phyloP scores from a whole-genome alignment of 2,113 vertebrate species.

The Xiphorhynchus elegans region DNA sequence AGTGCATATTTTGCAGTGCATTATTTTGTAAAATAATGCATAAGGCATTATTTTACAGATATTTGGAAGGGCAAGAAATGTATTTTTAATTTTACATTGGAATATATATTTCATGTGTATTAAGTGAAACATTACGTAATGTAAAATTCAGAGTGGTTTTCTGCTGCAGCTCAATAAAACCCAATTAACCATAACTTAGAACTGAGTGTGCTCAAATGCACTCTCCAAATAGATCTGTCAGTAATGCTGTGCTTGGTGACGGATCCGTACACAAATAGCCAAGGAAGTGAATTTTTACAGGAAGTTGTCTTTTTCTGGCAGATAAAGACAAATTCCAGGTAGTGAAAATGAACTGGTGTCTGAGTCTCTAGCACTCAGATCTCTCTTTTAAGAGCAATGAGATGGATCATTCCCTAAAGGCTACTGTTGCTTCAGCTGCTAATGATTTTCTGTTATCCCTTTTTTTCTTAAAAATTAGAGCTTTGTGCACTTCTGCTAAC shows the following conservation, averaged over 20 bases:
- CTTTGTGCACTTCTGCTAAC: conserved; percentile 36
- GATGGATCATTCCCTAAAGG: conserved; percentile 48
- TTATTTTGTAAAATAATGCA: neutral
- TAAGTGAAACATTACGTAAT: neutral
- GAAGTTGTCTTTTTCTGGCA: conserved; percentile 45
- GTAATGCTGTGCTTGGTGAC: conserved; percentile 17
- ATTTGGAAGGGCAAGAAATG: neutral
- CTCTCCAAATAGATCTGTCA: conserved; percentile 38
- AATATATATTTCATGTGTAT: neutral
- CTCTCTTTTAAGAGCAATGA: conserved; percentile 45
- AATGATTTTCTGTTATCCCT: conserved; percentile 67
- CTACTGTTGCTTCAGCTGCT: conserved; percentile 61
- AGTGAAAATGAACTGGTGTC: conserved; percentile 56
- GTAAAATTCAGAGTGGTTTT: conserved; percentile 1
- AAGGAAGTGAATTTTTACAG: conserved; percentile 52
- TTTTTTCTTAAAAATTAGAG: conserved; percentile 57
- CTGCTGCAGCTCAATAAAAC: conserved; percentile 31
- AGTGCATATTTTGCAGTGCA: neutral
- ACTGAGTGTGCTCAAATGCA: conserved; percentile 14
- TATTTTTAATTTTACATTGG: neutral
- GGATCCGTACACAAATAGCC: conserved; percentile 14
- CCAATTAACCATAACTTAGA: conserved; percentile 20
- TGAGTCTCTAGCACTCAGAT: neutral
- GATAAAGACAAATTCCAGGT: conserved; percentile 58
- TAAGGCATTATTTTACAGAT: neutral